Evolutionary conservation across 2,113 vertebrate genomes (phyloP).

Genomic region (Copsychus sechellarum): DNA sequence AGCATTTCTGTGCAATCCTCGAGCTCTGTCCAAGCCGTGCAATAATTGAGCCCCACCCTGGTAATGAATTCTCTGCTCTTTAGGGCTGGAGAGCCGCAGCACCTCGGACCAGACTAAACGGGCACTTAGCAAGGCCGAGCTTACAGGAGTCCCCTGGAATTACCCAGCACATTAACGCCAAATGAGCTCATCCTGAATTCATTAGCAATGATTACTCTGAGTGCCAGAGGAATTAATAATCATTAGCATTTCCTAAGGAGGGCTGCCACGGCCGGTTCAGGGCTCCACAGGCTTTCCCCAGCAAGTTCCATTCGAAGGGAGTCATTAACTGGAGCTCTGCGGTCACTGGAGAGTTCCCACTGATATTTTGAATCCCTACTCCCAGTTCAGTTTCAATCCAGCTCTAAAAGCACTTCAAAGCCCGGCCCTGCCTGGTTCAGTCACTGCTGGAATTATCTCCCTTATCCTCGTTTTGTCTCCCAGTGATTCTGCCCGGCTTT

Average conservation of each 20-base stretch:
- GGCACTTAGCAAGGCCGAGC: conserved; percentile 55
- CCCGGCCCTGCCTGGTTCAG: not conserved
- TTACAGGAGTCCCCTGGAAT: conserved; percentile 51
- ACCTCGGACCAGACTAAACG: conserved; percentile 44
- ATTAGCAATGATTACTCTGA: conserved; percentile 59
- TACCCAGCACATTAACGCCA: conserved; percentile 53
- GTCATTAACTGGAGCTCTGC: not conserved
- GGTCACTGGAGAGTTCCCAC: not conserved
- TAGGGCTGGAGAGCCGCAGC: conserved; percentile 11
- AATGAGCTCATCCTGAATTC: conserved; percentile 69
- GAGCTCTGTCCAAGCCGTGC: not conserved
- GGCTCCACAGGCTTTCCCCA: not conserved
- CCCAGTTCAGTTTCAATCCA: not conserved
- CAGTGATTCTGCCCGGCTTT: not conserved
- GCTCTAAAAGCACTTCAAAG: conserved; percentile 55
- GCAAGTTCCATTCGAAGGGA: not conserved
- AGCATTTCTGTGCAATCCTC: not conserved
- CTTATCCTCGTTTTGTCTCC: conserved; percentile 14
- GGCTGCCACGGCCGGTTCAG: not conserved
- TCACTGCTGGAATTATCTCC: conserved; percentile 30
- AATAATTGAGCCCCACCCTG: not conserved
- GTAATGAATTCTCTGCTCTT: conserved; percentile 49
- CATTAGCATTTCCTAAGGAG: conserved; percentile 2
- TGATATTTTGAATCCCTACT: not conserved
- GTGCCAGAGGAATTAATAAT: conserved; percentile 64